A percentile compares a stretch with the other conserved stretches of the same genome.
Conservation (phyloP, 23 tunicate genomes). For the Styela plicata region DNA sequence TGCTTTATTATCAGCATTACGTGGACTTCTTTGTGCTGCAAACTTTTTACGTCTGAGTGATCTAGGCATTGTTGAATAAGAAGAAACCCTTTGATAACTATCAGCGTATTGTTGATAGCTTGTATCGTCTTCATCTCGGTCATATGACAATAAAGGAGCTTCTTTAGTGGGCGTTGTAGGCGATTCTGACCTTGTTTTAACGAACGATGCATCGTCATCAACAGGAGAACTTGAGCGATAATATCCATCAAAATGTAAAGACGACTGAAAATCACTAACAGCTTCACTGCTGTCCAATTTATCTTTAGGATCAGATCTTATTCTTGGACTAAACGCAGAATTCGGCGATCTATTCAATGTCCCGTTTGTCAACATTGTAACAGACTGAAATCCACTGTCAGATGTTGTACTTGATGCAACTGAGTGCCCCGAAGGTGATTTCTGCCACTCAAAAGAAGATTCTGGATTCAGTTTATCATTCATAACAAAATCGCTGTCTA, state of each 20-base stretch:
- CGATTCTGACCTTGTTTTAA: neutral
- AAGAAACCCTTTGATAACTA: neutral
- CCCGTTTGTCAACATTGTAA: constrained; percentile 6
- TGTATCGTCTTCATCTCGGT: neutral
- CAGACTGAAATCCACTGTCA: constrained; percentile 64
- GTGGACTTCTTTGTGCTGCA: neutral
- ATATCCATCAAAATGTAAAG: neutral
- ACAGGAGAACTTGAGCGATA: constrained; percentile 6
- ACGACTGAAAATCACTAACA: neutral
- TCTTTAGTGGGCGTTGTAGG: neutral
- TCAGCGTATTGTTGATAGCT: neutral
- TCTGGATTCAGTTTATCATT: neutral
- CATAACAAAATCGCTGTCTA: neutral
- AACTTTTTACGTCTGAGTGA: neutral
- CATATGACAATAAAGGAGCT: neutral
- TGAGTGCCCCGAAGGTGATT: constrained; percentile 49
- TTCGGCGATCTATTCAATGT: constrained; percentile 41
- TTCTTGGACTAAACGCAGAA: constrained; percentile 61
- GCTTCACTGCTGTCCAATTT: neutral
- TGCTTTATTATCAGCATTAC: neutral
- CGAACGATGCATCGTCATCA: neutral
- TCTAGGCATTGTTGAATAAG: neutral
- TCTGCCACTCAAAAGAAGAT: constrained; percentile 18
- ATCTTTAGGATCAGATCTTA: neutral
- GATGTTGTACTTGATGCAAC: constrained; percentile 49